Percentiles rank a stretch among this genome's conserved stretches.
These are phyloP conservation scores for Anser brachyrhynchus DNA, from an alignment of 2,113 vertebrate species.

Conservation along the genomic window DNA sequence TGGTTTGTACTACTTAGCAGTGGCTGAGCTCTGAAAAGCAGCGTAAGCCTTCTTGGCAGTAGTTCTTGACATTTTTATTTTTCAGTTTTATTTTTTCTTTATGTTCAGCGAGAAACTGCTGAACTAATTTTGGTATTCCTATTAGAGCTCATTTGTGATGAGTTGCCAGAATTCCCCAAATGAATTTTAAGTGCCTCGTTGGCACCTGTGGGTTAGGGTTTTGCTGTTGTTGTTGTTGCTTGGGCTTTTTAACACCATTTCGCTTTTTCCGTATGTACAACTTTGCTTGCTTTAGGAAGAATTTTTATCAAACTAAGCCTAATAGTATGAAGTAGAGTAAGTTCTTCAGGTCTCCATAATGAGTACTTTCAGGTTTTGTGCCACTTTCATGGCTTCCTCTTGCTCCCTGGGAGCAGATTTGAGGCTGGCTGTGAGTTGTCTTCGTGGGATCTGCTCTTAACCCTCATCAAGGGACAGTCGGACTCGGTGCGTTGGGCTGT, in stretches of 20 bases:
- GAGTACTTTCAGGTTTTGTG: not conserved
- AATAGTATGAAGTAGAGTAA: not conserved
- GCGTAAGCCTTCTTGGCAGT: not conserved
- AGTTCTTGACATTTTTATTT: not conserved
- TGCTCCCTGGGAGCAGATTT: not conserved
- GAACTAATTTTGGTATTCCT: slow-evolving; percentile 16
- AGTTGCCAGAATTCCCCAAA: not conserved
- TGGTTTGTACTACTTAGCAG: not conserved
- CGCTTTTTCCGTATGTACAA: not conserved
- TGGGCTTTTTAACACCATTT: not conserved
- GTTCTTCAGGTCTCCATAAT: not conserved
- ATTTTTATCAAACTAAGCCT: not conserved
- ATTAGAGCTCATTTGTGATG: not conserved
- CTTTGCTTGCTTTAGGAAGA: not conserved
- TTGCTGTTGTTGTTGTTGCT: not conserved
- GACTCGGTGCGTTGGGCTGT: accelerated
- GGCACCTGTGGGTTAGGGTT: not conserved
- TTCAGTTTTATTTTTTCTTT: not conserved
- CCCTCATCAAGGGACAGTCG: not conserved
- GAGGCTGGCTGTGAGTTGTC: not conserved
- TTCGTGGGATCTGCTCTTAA: not conserved
- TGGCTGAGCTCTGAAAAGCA: not conserved
- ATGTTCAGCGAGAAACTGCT: not conserved
- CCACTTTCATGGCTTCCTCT: not conserved
- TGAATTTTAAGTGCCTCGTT: not conserved